Percentiles rank a stretch among this genome's conserved stretches.
Conservation (phyloP, 2,113 vertebrate species). For the Barbus barbus region DNA sequence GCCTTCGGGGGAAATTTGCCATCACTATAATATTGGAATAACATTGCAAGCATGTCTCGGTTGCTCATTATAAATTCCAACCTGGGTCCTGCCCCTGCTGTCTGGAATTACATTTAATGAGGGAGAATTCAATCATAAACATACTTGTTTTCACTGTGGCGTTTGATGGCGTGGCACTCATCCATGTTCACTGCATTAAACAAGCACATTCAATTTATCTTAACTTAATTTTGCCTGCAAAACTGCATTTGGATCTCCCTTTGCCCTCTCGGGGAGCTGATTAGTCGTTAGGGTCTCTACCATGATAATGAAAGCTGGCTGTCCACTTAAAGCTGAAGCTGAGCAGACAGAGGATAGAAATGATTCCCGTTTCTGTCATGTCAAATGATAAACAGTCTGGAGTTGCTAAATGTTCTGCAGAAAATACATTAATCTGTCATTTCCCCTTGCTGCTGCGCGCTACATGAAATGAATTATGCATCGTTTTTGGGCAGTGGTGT, state of each 20-base stretch:
- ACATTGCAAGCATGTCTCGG: constrained; percentile 50
- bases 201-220: background rate
- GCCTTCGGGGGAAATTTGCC: constrained; percentile 68
- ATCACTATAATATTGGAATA: constrained; percentile 60
- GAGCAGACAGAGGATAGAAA: constrained; percentile 37
- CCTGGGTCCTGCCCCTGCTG: constrained; percentile 60
- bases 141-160: constrained; percentile 14
- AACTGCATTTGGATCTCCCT: constrained; percentile 19
- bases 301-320: constrained; percentile 6
- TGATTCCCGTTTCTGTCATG: constrained; percentile 43
- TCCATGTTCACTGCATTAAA: constrained; percentile 10
- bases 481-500: constrained; percentile 26
- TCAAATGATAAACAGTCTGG: constrained; percentile 46
- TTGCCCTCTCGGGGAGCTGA: background rate
- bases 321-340: constrained; percentile 33
- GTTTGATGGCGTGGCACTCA: constrained; percentile 22
- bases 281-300: constrained; percentile 6
- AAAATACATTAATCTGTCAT: constrained; percentile 58
- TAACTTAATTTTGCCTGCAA: constrained; percentile 23
- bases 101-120: constrained; percentile 58
- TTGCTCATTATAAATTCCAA: constrained; percentile 57
- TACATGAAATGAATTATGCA: constrained; percentile 51
- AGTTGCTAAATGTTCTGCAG: constrained; percentile 41
- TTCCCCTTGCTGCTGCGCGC: constrained; percentile 23
- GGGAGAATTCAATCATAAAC: constrained; percentile 55